Evolutionary conservation across 2,888 invertebrate species (phyloP), one percentile per base, ranked within the genome.

Genomic region (Parnassius orleans): DNA sequence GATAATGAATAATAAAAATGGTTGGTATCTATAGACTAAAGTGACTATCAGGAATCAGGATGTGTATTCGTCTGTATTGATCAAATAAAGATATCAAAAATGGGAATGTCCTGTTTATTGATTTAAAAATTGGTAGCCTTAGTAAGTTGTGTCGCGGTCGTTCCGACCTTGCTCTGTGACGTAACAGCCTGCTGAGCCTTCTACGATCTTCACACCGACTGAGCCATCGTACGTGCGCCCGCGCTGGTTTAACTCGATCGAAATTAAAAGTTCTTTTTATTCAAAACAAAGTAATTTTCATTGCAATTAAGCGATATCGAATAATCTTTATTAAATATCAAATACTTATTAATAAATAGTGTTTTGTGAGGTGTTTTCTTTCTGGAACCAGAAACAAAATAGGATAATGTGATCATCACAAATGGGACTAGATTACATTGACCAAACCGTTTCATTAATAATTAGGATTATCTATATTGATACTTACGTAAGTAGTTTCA

Each of bases 141-240:
- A 48, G 53, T 63, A 65, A 61, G 65, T 65, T 64, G 69, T 65
- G 66, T 61, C 68, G 66, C 56, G 68, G 67, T 65, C 84, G 83
- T 83, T 82, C 83, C 66, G 72, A 70, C 72, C 68, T 69, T 70
- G 76, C 63, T 58, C 54, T 46, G 55, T 89, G 87, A 88, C 87
- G 87, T 85, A 84, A 88, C 66, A 72, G 74, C 76, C 66, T 72
- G 74, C 76, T 74, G 61, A 67, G 67, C 69, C 81, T 81, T 80
- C 75, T 76, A 75, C 69, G 73, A 80, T 81, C 82, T 79, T 77
- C 76, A 74, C 72, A 66, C 72, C 78, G 79, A 72, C 77, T 73
- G 79, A 73, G 77, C 74, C 69, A 73, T 63, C 80, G 78, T 76
- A 74, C 76, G 83, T 80, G 87, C 81, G 81, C 80, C 55, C 68